Evolutionary conservation across 2,888 invertebrate genomes (phyloP).

Genomic region (Ischnura elegans): DNA sequence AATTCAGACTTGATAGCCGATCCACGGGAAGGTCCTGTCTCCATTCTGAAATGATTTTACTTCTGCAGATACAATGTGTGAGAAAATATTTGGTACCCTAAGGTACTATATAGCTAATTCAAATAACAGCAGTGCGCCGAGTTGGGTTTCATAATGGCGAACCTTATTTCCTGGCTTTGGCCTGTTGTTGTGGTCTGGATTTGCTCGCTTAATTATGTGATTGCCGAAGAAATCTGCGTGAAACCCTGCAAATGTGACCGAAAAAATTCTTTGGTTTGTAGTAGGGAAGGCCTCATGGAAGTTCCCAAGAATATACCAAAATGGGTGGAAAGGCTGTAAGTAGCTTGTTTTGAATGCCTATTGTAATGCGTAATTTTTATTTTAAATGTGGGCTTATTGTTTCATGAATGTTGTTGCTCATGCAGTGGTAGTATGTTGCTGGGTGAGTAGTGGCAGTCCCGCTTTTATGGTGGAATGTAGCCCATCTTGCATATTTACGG

Average conservation of each 20-base stretch:
- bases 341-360: slow-evolving; percentile 73
- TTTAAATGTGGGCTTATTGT: slow-evolving; percentile 75
- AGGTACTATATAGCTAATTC: neutral
- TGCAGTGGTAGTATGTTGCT: slow-evolving; percentile 70
- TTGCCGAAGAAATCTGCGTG: slow-evolving; percentile 81
- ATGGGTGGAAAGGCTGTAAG: slow-evolving; percentile 89
- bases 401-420: slow-evolving; percentile 69
- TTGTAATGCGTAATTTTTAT: no score
- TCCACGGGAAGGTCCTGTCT: neutral
- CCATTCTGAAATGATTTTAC: neutral
- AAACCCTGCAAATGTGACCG: slow-evolving; percentile 85
- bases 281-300: slow-evolving; percentile 84
- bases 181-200: slow-evolving; percentile 59
- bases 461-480: neutral
- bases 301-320: slow-evolving; percentile 86
- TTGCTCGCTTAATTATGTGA: neutral
- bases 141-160: slow-evolving; percentile 58
- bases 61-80: slow-evolving; percentile 2
- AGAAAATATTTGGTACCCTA: slow-evolving; percentile 44
- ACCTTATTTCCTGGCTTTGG: slow-evolving; percentile 59
- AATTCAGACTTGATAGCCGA: neutral
- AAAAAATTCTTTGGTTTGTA: slow-evolving; percentile 87
- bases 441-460: slow-evolving; percentile 74
- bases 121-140: slow-evolving; percentile 13
- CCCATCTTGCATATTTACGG: neutral